Percentiles rank a stretch among this genome's conserved stretches.
Conservation (phyloP, 2,113 vertebrate species). For the Solea solea region DNA sequence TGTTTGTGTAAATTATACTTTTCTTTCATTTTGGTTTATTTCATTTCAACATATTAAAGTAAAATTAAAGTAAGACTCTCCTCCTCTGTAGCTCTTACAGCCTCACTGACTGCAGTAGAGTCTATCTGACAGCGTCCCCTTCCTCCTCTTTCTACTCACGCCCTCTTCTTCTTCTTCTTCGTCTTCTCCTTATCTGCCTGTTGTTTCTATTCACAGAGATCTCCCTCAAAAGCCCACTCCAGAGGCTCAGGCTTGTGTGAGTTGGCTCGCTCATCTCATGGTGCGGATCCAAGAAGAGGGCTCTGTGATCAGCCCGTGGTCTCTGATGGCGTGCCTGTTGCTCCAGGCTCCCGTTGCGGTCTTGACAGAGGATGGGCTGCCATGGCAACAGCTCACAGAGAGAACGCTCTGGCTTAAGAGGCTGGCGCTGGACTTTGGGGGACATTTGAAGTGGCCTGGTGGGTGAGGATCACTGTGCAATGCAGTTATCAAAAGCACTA, state of each 20-base stretch:
- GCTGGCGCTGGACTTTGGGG: constrained; percentile 85
- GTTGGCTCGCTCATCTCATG: constrained; percentile 86
- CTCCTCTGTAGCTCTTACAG: no score
- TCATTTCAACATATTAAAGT: no score
- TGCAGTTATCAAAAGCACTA: no score
- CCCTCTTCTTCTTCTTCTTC: background rate
- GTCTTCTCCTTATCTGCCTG: background rate
- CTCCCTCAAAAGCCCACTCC: constrained; percentile 86
- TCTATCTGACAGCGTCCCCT: background rate
- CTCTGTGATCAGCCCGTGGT: constrained; percentile 87
- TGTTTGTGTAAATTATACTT: no score
- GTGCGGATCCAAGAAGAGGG: constrained; percentile 89
- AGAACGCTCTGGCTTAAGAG: constrained; percentile 89
- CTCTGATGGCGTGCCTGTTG: constrained; percentile 85
- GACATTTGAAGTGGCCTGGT: constrained; percentile 85
- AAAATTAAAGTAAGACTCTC: no score
- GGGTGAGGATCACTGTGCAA: background rate
- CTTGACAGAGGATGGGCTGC: constrained; percentile 76
- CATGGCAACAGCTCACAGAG: constrained; percentile 81
- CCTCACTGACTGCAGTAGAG: background rate
- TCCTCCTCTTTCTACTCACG: no score
- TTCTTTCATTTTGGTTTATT: no score
- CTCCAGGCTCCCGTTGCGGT: constrained; percentile 79
- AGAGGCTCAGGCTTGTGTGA: constrained; percentile 86
- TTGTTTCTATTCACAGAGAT: constrained; percentile 77